Percentiles rank a stretch among this genome's conserved stretches.
Evolutionary conservation across 2,797 vertebrate species (phyloP).

Genomic region (Threskiornis aethiopicus): DNA sequence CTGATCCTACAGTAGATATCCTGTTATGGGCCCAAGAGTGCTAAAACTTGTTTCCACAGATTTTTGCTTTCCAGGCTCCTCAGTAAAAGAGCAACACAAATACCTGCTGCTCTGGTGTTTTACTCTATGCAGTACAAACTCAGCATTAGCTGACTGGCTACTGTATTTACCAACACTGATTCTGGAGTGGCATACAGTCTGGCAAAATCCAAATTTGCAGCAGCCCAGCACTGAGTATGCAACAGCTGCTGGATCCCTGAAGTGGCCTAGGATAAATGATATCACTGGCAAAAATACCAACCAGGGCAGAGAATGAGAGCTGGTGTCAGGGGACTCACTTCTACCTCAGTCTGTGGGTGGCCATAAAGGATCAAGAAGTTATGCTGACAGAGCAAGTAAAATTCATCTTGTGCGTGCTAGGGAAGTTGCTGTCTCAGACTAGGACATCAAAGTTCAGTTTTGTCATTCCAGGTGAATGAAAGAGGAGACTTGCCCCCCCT

Average conservation of each 20-base stretch:
- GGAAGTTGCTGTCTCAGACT: neutral
- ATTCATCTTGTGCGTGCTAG: fast-evolving
- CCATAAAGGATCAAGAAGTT: neutral
- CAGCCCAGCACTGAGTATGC: neutral
- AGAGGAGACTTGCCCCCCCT: neutral
- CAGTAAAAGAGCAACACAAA: neutral
- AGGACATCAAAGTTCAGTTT: neutral
- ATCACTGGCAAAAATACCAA: neutral
- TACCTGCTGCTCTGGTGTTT: neutral
- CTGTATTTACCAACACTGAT: neutral
- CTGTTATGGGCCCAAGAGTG: neutral
- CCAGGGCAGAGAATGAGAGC: neutral
- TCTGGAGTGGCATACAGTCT: neutral
- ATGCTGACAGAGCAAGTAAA: neutral
- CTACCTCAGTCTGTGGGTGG: neutral
- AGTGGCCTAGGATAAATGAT: neutral
- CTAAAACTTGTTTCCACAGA: neutral
- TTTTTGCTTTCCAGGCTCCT: neutral
- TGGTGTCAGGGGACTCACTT: neutral
- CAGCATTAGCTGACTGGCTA: neutral
- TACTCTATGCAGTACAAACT: neutral
- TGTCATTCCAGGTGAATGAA: neutral
- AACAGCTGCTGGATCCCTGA: neutral
- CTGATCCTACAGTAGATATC: neutral
- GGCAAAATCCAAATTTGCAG: neutral